Evolutionary conservation across 2,113 vertebrate species (phyloP).

Genomic region (Psophia crepitans): DNA sequence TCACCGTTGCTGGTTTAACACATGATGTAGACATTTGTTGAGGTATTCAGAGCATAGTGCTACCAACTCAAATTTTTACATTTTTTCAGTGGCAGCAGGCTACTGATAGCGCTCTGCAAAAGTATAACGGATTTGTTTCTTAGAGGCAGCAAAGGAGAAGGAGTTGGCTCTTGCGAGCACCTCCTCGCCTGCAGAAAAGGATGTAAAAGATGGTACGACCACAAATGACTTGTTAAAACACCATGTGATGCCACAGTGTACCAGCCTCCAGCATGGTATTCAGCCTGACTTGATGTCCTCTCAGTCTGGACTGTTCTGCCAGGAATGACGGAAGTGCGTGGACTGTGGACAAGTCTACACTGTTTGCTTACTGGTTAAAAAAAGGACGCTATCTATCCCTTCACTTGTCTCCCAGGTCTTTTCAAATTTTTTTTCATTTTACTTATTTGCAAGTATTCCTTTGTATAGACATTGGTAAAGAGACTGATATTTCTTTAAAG

Average conservation of each 20-base stretch:
- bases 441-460: conserved; percentile 31
- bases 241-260: not conserved
- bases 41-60: not conserved
- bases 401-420: not conserved
- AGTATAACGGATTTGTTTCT: not conserved
- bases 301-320: not conserved
- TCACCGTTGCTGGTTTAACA: not conserved
- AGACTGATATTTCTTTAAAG: not conserved
- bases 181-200: not conserved
- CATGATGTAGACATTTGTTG: not conserved
- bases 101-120: not conserved
- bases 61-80: not conserved
- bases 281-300: not conserved
- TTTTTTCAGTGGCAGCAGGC: not conserved
- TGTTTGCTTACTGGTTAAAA: not conserved
- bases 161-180: not conserved
- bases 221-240: not conserved
- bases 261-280: not conserved
- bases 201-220: not conserved
- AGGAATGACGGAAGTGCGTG: not conserved
- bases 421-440: not conserved
- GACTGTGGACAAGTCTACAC: not conserved
- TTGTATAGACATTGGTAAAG: conserved; percentile 15
- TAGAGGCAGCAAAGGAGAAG: not conserved
- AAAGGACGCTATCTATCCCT: not conserved